phyloP scores from a whole-genome alignment of 2,797 vertebrate genomes.

The Pipistrellus nathusii region DNA sequence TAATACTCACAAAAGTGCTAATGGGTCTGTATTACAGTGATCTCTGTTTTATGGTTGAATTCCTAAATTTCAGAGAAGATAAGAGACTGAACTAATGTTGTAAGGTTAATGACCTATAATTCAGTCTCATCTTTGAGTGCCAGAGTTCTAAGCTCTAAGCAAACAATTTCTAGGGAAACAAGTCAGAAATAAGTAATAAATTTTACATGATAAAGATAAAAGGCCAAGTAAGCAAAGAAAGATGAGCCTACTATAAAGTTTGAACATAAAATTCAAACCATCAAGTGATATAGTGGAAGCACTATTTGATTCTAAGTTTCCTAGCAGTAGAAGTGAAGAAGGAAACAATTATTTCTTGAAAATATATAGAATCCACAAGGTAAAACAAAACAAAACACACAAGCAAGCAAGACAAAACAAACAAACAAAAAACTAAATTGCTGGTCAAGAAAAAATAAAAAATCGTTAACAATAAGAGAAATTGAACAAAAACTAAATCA shows the following conservation, averaged over 20 bases:
- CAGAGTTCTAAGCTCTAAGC: neutral
- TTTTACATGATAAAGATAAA: neutral
- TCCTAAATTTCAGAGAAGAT: slow-evolving; percentile 41
- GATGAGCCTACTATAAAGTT: neutral
- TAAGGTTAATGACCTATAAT: neutral
- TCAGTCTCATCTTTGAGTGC: slow-evolving; percentile 23
- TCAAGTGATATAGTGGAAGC: neutral
- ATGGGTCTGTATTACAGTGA: neutral
- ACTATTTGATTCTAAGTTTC: neutral
- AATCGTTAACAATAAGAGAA: neutral
- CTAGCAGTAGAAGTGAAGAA: neutral
- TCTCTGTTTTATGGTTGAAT: neutral
- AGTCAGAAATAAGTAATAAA: neutral
- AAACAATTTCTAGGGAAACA: slow-evolving; percentile 14
- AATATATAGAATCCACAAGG: neutral
- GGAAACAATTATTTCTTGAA: slow-evolving; percentile 31
- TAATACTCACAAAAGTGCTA: neutral
- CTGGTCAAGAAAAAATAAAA: slow-evolving; percentile 5
- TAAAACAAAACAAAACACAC: neutral
- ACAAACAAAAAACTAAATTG: neutral
- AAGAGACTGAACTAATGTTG: neutral
- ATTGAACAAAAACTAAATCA: neutral
- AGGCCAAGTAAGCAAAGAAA: neutral
- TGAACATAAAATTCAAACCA: neutral
- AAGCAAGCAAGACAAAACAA: neutral